phyloP scores from a whole-genome alignment of 2,888 invertebrate species.

The Tortricodes alternella region DNA sequence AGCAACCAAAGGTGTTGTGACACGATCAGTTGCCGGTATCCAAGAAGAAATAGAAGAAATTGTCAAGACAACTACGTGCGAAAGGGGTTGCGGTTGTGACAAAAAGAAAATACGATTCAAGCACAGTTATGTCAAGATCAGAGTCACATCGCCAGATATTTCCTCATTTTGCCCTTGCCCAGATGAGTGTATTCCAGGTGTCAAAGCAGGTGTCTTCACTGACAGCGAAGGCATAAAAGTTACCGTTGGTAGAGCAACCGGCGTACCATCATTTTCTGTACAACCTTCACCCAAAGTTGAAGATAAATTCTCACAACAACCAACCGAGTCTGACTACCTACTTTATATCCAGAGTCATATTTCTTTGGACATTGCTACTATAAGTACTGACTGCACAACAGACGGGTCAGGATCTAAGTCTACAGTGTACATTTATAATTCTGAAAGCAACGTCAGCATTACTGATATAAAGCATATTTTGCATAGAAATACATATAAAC shows the following conservation, averaged over 20 bases:
- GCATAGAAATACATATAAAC: not conserved
- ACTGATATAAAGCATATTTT: not conserved
- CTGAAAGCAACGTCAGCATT: not conserved
- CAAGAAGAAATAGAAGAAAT: slow-evolving; percentile 54
- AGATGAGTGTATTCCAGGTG: slow-evolving; percentile 59
- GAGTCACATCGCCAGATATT: slow-evolving; percentile 65
- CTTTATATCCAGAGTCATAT: not conserved
- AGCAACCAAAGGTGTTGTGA: slow-evolving; percentile 33
- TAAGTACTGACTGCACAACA: not conserved
- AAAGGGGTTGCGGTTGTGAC: slow-evolving; percentile 63
- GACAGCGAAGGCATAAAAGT: slow-evolving; percentile 66
- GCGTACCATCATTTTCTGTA: slow-evolving; percentile 44
- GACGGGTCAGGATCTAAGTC: not conserved
- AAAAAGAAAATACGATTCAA: slow-evolving; percentile 68
- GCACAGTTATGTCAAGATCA: slow-evolving; percentile 66
- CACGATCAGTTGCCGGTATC: slow-evolving; percentile 42
- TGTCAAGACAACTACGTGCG: slow-evolving; percentile 60
- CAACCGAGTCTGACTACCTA: not conserved
- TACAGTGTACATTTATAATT: not conserved
- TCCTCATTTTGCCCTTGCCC: slow-evolving; percentile 61
- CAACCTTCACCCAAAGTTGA: slow-evolving; percentile 4
- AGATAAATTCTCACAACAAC: not conserved
- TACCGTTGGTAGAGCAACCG: slow-evolving; percentile 58
- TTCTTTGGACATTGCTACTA: not conserved
- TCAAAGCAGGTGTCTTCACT: slow-evolving; percentile 56